These are phyloP conservation scores for Periophthalmus modestus DNA, from an alignment of 2,113 vertebrate species.

Conservation along the genomic window DNA sequence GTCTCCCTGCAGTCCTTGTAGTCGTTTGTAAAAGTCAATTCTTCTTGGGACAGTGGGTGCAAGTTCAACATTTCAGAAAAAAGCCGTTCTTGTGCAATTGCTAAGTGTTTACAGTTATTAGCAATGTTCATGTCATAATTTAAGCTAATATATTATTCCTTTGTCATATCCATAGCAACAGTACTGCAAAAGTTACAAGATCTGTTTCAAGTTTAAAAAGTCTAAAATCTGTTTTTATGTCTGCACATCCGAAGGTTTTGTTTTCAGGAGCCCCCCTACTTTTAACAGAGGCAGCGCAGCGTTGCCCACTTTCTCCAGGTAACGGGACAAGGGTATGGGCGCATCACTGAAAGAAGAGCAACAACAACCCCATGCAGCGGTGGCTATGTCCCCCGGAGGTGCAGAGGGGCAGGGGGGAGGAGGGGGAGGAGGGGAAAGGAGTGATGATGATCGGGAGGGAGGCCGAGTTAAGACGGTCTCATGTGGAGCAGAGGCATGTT, in stretches of 20 bases:
- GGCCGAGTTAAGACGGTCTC: conserved; percentile 36
- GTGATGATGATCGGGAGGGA: conserved; percentile 26
- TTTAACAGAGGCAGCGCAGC: conserved; percentile 81
- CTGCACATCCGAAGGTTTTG: conserved; percentile 78
- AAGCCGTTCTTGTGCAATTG: conserved; percentile 43
- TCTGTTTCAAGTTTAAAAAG: conserved; percentile 10
- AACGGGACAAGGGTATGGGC: conserved; percentile 78
- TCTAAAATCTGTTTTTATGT: conserved; percentile 56
- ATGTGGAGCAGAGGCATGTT: conserved; percentile 10
- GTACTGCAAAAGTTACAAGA: conserved; percentile 9
- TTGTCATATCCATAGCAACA: conserved; percentile 31
- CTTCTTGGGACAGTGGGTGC: conserved; percentile 23
- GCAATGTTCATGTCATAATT: conserved; percentile 17
- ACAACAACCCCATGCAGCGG: conserved; percentile 84
- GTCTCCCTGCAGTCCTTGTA: conserved; percentile 5
- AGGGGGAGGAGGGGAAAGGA: conserved; percentile 11
- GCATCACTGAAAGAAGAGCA: conserved; percentile 67
- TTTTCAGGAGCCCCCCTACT: conserved; percentile 80
- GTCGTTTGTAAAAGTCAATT: conserved; percentile 33
- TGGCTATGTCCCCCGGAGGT: conserved; percentile 37
- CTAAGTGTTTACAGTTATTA: conserved; percentile 24
- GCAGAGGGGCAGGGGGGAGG: conserved; percentile 40
- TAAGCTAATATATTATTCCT: conserved; percentile 33
- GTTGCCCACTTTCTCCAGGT: conserved; percentile 86
- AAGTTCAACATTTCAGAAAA: conserved; percentile 19